Conservation (phyloP, 2,888 invertebrate species). For the Chironomus tentans region DNA sequence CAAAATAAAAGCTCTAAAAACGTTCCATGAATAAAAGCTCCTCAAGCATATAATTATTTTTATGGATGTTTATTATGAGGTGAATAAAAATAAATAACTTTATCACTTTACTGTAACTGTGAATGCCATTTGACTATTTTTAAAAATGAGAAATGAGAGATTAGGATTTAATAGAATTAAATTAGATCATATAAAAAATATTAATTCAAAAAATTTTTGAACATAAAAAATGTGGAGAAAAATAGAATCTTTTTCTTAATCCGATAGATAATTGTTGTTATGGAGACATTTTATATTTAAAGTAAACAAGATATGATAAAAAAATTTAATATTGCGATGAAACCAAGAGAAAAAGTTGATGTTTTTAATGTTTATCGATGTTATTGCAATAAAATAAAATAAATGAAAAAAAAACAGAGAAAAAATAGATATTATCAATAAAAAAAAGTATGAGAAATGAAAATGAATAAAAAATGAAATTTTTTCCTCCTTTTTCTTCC, state of each 20-base stretch:
- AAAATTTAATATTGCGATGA: not conserved
- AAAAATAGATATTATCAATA: not conserved
- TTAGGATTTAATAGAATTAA: slow-evolving; percentile 4
- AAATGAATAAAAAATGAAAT: not conserved
- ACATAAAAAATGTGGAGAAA: not conserved
- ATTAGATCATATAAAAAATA: too few relatives aligned
- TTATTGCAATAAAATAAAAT: slow-evolving; percentile 13
- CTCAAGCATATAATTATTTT: slow-evolving; percentile 9
- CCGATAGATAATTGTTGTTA: slow-evolving; percentile 19
- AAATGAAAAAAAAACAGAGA: not conserved
- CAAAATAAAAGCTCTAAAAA: not conserved
- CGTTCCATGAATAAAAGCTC: not conserved
- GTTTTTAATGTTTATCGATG: slow-evolving; percentile 27
- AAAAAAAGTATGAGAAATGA: not conserved
- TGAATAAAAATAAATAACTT: not conserved
- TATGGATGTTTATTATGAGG: slow-evolving; percentile 18
- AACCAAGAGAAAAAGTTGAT: slow-evolving; percentile 16
- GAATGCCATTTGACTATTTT: slow-evolving; percentile 26
- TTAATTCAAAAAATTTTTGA: not conserved
- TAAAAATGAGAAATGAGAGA: not conserved
- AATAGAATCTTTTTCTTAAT: not conserved
- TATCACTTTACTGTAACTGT: slow-evolving; percentile 19
- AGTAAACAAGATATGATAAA: not conserved
- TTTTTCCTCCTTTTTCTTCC: not conserved
- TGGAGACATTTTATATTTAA: slow-evolving; percentile 20